Percentiles rank a stretch among this genome's conserved stretches.
These are phyloP conservation scores for Ophion slaviceki DNA, from an alignment of 2,888 invertebrate species.

Conservation along the genomic window DNA sequence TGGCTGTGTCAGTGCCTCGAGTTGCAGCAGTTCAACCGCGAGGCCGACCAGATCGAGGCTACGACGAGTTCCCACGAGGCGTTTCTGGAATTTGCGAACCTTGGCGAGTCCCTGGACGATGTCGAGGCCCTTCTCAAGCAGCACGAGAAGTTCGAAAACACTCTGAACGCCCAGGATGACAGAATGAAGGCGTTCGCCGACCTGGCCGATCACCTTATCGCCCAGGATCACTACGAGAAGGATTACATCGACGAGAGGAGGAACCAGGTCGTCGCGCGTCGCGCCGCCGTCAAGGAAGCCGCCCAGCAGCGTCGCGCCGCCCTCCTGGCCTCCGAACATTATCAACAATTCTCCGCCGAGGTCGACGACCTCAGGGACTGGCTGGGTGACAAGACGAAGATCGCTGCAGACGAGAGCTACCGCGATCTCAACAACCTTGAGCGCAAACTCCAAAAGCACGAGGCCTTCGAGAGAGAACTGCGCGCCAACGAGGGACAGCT, in stretches of 20 bases:
- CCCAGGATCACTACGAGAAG: constrained; percentile 91
- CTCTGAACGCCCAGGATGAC: constrained; percentile 96
- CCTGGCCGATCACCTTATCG: constrained; percentile 92
- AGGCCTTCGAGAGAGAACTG: constrained; percentile 97
- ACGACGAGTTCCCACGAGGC: constrained; percentile 97
- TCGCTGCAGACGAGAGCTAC: constrained; percentile 96
- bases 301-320: constrained; percentile 90
- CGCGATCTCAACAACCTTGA: constrained; percentile 95
- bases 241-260: constrained; percentile 90
- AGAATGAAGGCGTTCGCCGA: constrained; percentile 92
- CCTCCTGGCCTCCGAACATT: constrained; percentile 93
- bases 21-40: constrained; percentile 95
- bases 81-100: constrained; percentile 94
- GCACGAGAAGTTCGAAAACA: constrained; percentile 97
- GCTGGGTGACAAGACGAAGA: constrained; percentile 96
- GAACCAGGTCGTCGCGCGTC: constrained; percentile 89
- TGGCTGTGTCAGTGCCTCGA: constrained; percentile 95
- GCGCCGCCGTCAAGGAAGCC: constrained; percentile 90
- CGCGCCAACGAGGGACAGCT: constrained; percentile 97
- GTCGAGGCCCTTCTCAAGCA: constrained; percentile 96
- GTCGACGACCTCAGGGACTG: constrained; percentile 95
- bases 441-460: constrained; percentile 97
- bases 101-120: constrained; percentile 95
- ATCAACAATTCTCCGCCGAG: constrained; percentile 96
- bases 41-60: constrained; percentile 98